Conservation (phyloP, 2,113 vertebrate species). For the Amazona guildingii region DNA sequence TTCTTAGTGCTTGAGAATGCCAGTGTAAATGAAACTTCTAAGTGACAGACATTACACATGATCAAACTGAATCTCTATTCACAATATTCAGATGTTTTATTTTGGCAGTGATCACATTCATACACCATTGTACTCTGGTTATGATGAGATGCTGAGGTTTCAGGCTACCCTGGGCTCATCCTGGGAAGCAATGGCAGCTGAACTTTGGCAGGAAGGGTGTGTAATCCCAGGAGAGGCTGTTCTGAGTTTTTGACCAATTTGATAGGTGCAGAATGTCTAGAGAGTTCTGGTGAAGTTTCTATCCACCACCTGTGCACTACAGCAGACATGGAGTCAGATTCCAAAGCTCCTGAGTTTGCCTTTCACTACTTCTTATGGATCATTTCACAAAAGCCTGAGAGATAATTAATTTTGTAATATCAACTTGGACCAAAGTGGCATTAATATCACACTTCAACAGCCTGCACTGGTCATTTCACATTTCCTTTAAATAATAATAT, state of each 20-base stretch:
- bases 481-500: background rate
- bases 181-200: background rate
- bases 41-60: background rate
- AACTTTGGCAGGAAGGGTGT: background rate
- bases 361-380: background rate
- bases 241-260: background rate
- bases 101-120: background rate
- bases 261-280: background rate
- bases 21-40: background rate
- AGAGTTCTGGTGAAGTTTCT: background rate
- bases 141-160: accelerated
- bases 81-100: background rate
- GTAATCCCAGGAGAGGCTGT: accelerated
- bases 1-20: background rate
- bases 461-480: background rate
- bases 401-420: background rate
- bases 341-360: background rate
- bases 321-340: background rate
- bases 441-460: background rate
- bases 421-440: accelerated
- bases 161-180: background rate
- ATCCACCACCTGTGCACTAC: background rate
- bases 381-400: background rate
- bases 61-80: background rate
- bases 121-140: background rate